Conservation (phyloP, 2,888 invertebrate species). For the Formica aserva region DNA sequence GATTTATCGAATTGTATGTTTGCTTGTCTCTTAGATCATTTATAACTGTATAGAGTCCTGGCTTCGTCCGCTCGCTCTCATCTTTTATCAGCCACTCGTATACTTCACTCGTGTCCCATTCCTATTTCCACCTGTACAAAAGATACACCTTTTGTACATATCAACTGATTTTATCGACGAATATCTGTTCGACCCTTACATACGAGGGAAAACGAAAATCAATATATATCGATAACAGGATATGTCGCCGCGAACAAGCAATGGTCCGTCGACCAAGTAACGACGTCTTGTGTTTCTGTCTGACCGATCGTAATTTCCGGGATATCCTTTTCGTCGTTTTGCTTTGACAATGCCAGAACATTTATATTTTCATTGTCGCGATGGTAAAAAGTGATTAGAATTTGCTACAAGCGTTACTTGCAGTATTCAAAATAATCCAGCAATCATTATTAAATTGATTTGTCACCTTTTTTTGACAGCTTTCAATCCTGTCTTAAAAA, state of each 20-base stretch:
- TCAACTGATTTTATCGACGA: conserved; percentile 30
- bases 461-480: not conserved
- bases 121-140: not conserved
- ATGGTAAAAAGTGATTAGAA: conserved; percentile 19
- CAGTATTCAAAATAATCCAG: not conserved
- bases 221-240: conserved; percentile 40
- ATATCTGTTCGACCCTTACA: not conserved
- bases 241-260: conserved; percentile 16
- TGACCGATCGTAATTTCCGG: conserved; percentile 33
- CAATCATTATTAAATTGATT: conserved; percentile 1
- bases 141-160: not conserved
- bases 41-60: conserved; percentile 6
- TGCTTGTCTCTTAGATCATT: conserved; percentile 15
- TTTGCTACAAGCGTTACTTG: not conserved
- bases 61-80: not conserved
- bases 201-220: conserved; percentile 29
- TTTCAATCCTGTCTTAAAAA: not conserved
- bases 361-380: conserved; percentile 36
- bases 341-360: conserved; percentile 4
- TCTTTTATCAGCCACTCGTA: conserved; percentile 15
- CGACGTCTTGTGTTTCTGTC: conserved; percentile 11
- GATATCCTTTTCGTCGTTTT: not conserved
- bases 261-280: conserved; percentile 14
- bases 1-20: conserved; percentile 24
- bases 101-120: not conserved